Base-by-base conservation (phyloP, 2,113 vertebrate genomes). In the Panurus biarmicus region DNA sequence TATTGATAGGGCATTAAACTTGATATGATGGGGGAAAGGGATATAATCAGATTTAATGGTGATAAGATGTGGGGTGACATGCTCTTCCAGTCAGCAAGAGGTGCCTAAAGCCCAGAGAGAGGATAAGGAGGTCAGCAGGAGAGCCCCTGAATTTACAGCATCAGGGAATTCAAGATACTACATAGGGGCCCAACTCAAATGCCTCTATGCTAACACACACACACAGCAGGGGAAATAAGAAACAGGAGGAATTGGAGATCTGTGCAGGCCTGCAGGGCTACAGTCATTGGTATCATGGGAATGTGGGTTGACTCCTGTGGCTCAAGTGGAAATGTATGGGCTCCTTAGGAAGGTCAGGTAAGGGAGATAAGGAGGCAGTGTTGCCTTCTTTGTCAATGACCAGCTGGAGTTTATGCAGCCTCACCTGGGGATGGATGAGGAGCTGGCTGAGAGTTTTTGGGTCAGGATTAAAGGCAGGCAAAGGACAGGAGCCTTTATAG, bases 301-400 rank as follows among this genome's bases (percentile, higher is more conserved):
- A 50, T 40, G 18, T 26, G 26, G 9, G 13, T 31, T 75, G 31
- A 14, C 21, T 58, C 21, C 20, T 42, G 16, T 50, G 35, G 8
- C 35, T 50, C 2, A 3, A 23, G 17, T 35, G 29, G 42, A 35
- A 42, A 56, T 8, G 1, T 57, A 5, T 13, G 44, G 24, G 13
- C 21, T 35, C 36, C 13, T 42, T 21, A 42, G 16, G 24, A 48
- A 57, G 6, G 29, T 48, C 25, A 40, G 36, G 20, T 24, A 66
- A 14, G 53, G 71, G 21, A 58, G 31, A 21, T 21, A 9, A 57
- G 38, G 21, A 75, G 54, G 28, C 8, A 14, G 10, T 18, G 12
- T 69, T 53, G 5, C 24, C 2, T 4, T 9, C 5, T 44, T 1
- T 51, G 24, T 54, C 19, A 25, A 0, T 47, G 10, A 47, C n/a